Evolutionary conservation across 35 echinoderm and acorn worm species (phyloP).

Genomic region (Apostichopus japonicus): DNA sequence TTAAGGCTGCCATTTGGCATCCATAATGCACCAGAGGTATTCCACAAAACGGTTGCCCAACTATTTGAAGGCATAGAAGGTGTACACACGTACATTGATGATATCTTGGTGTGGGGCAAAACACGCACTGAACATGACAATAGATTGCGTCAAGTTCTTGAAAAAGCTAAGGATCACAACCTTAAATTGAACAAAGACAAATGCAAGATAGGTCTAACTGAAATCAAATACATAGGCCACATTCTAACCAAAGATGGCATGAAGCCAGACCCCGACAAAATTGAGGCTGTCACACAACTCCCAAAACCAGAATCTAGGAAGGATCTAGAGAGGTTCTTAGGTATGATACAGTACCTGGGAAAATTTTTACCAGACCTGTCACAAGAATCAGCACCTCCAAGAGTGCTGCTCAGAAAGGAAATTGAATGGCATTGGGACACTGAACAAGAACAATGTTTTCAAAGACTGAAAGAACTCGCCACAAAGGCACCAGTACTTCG

Average conservation of each 20-base stretch:
- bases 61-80: conserved; percentile 60
- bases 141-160: neutral
- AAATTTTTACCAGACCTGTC: too few species aligned
- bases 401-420: conserved; percentile 53
- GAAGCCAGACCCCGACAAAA: neutral
- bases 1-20: conserved; percentile 70
- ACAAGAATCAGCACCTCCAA: conserved; percentile 33
- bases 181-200: neutral
- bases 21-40: too few species aligned
- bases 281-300: neutral
- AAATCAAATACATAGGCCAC: neutral
- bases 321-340: neutral
- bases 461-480: conserved; percentile 10
- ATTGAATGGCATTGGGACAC: conserved; percentile 49
- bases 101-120: neutral
- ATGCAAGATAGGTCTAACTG: neutral
- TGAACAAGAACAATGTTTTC: conserved; percentile 22
- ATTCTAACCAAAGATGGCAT: neutral
- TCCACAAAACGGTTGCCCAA: conserved; percentile 64
- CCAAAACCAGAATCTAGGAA: conserved; percentile 2
- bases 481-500: conserved; percentile 14
- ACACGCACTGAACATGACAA: neutral
- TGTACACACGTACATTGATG: neutral
- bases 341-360: neutral
- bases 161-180: neutral